A percentile compares a stretch with the other conserved stretches of the same genome.
phyloP scores from a whole-genome alignment of 1,140 invertebrate genomes.

The Wiebesia pumilae region DNA sequence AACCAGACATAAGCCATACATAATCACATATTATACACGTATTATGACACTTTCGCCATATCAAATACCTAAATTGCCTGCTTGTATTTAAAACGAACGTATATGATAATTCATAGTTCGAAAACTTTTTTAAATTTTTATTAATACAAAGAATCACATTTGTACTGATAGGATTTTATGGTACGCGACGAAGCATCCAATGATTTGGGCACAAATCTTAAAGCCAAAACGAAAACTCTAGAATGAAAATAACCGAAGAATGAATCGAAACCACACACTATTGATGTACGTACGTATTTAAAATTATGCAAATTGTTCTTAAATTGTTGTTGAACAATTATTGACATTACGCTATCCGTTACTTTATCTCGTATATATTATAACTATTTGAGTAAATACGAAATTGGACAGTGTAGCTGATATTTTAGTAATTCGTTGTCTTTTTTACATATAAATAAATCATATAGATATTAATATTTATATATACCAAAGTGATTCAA shows the following conservation, averaged over 20 bases:
- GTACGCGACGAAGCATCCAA: not conserved
- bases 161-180: constrained; percentile 16
- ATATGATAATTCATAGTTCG: not conserved
- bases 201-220: constrained; percentile 31
- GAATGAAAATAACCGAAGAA: not conserved
- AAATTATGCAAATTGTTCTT: not conserved
- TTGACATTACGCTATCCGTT: not conserved
- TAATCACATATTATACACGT: constrained; percentile 45
- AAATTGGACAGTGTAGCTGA: not conserved
- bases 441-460: constrained; percentile 6
- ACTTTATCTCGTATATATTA: not conserved
- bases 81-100: constrained; percentile 22
- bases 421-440: not conserved
- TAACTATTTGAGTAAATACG: not conserved
- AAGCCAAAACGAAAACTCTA: not conserved
- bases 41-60: constrained; percentile 37
- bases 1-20: constrained; percentile 30
- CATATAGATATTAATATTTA: not conserved
- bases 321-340: not conserved
- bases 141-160: constrained; percentile 9
- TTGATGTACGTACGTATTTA: not conserved
- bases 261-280: not conserved
- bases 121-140: constrained; percentile 27
- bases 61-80: constrained; percentile 44
- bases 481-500: constrained; percentile 67